Evolutionary conservation across 2,113 vertebrate species (phyloP), one percentile per base, ranked within the genome.

Genomic region (Vicugna pacos): DNA sequence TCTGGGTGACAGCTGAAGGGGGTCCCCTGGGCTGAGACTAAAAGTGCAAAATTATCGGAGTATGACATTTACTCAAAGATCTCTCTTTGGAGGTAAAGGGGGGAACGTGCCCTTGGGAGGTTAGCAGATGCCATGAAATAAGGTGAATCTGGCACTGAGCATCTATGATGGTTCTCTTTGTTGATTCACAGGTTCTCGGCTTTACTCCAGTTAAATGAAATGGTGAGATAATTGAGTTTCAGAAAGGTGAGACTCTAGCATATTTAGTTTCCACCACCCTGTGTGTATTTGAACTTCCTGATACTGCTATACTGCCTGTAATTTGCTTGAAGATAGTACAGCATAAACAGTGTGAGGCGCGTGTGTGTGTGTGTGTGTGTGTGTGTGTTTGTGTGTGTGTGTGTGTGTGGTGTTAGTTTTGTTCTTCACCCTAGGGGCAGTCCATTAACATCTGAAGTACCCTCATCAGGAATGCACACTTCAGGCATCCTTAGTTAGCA

Each of bases 131-230:
- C 28, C 0, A 2, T 35, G 60, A 50, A 65, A 73, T 28, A 72
- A 1, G 3, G 20, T 35, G 32, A 86, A 15, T 67, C 28, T 62
- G 46, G 14, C 28, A 80, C 11, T n/a, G 15, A 52, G 42, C n/a
- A 73, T 35, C 42, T 16, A 1, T 60, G 42, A 92, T 35, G 65
- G 8, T 73, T 67, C 24, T 89, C 46, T 83, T 26, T 32, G 5
- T 64, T 73, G 38, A 64, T 46, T 50, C 46, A 77, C 8, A 69
- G 28, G 17, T n/a, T 52, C 28, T 81, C 69, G 50, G 3, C 17
- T 89, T 81, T 64, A 60, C 67, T 80, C n/a, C 30, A 52, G 28
- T 81, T 85, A 76, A 69, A 69, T 75, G 64, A 73, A 69, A 81
- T 86, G 42, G 67, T 6, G 50, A 48, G 4, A 17, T 32, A 70